Evolutionary conservation across 2,888 invertebrate species (phyloP), one percentile per base, ranked within the genome.

Genomic region (Linnaemya vulpina): DNA sequence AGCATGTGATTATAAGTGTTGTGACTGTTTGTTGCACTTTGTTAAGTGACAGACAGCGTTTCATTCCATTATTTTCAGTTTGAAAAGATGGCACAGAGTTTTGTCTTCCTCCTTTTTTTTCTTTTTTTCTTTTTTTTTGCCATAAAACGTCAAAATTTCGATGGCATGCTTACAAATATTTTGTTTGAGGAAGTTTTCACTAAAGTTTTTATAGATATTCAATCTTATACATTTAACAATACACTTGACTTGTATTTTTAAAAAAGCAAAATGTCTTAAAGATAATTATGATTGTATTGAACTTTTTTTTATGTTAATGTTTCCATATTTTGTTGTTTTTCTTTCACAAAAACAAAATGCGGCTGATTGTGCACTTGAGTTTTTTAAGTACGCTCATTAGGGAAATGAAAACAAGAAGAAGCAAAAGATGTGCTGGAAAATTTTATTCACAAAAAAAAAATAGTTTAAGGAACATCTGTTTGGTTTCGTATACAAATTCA

Each of bases 21-120:
- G 74, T 85, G 84, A 85, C 84, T 84, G 81, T 77, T 84, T 77
- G 74, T 77, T 81, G 81, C 74, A 84, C 84, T 84, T 78, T 77
- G 58, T 51, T 78, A 78, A 85, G 81, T 85, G 84, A 85, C 78
- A 85, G 84, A 75, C 81, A 82, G 68, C 55, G 74, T 77, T 81
- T 78, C 78, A 65, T 78, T 74, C 22, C 43, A 46, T 49, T 77
- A 35, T 71, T 73, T 46, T 84, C 35, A 4, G 22, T 22, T 30
- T 30, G 63, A 63, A 63, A 20, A 65, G 49, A 65, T 49, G 63
- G 7, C 38, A 22, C 46, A 25, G 40, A 65, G 22, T 58, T 46
- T 40, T 76, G 22, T 11, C 49, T 15, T 62, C 25, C n/a, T n/a
- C n/a, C n/a, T n/a, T n/a, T n/a, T 17, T 3, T 30, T 30, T 5